These are phyloP conservation scores for Discoglossus pictus DNA, from an alignment of 2,797 vertebrate genomes.

Conservation along the genomic window DNA sequence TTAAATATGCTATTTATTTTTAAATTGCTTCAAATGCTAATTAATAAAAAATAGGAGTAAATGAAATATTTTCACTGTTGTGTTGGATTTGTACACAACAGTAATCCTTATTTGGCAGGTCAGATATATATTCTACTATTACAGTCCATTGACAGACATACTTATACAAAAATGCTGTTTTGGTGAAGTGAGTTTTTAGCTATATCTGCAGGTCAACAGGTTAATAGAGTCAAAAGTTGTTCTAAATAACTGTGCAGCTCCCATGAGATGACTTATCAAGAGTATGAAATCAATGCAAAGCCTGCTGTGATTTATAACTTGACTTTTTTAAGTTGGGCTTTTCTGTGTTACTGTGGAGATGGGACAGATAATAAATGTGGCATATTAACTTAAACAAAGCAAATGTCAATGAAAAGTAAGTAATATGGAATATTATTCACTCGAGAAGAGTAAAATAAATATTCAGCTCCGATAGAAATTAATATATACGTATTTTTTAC, in stretches of 20 bases:
- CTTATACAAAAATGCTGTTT: neutral
- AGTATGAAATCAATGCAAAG: neutral
- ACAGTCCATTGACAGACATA: conserved; percentile 1
- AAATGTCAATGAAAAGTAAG: too few relatives aligned
- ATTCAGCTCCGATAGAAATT: too few relatives aligned
- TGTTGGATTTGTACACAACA: conserved; percentile 2
- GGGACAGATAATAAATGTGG: too few relatives aligned
- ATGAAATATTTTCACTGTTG: conserved; percentile 10
- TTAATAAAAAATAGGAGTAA: neutral
- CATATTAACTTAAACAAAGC: too few relatives aligned
- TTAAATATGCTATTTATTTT: neutral
- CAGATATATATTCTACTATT: conserved; percentile 6
- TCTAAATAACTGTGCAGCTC: conserved; percentile 9
- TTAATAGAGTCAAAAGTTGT: conserved; percentile 10
- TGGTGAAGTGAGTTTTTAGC: neutral
- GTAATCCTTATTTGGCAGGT: conserved; percentile 9
- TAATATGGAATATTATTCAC: too few relatives aligned
- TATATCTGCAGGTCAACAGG: conserved; percentile 6
- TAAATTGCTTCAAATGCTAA: neutral
- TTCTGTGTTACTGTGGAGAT: neutral
- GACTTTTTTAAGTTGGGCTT: neutral
- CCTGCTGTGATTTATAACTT: neutral
- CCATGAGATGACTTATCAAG: neutral
- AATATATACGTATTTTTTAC: too few relatives aligned
- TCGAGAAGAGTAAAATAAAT: too few relatives aligned